These are phyloP conservation scores for Neelides folsomi DNA, from an alignment of 2,888 invertebrate genomes.

Conservation along the genomic window DNA sequence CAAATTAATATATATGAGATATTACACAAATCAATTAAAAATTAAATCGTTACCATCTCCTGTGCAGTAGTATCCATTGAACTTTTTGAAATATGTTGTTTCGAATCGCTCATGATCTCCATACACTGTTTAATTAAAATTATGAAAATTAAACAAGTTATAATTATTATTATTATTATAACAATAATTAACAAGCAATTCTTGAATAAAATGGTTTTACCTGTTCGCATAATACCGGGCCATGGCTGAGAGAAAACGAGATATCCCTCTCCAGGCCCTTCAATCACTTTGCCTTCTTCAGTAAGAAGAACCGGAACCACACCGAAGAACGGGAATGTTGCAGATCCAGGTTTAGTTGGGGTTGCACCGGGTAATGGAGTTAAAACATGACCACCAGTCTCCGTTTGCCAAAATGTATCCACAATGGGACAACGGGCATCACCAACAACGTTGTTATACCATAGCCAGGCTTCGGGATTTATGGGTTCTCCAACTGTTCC, in stretches of 20 bases:
- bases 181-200: too few species aligned
- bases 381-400: slow-evolving; percentile 94
- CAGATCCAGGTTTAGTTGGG: slow-evolving; percentile 94
- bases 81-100: slow-evolving; percentile 85
- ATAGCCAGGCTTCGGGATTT: slow-evolving; percentile 94
- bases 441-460: slow-evolving; percentile 80
- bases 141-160: too few species aligned
- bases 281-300: slow-evolving; percentile 70
- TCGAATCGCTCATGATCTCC: slow-evolving; percentile 82
- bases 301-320: slow-evolving; percentile 76
- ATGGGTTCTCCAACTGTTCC: slow-evolving; percentile 99
- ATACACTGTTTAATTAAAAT: slow-evolving; percentile 46
- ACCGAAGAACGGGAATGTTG: slow-evolving; percentile 95
- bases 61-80: slow-evolving; percentile 93
- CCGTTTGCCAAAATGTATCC: slow-evolving; percentile 99
- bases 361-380: slow-evolving; percentile 92
- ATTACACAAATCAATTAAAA: too few species aligned
- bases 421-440: slow-evolving; percentile 74
- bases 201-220: too few species aligned
- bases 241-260: slow-evolving; percentile 88
- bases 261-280: slow-evolving; percentile 85
- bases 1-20: too few species aligned
- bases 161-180: too few species aligned
- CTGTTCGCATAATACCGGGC: slow-evolving; percentile 94
- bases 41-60: slow-evolving; percentile 66